Conservation (phyloP, 2,797 vertebrate species). For the Lutjanus campechanus region DNA sequence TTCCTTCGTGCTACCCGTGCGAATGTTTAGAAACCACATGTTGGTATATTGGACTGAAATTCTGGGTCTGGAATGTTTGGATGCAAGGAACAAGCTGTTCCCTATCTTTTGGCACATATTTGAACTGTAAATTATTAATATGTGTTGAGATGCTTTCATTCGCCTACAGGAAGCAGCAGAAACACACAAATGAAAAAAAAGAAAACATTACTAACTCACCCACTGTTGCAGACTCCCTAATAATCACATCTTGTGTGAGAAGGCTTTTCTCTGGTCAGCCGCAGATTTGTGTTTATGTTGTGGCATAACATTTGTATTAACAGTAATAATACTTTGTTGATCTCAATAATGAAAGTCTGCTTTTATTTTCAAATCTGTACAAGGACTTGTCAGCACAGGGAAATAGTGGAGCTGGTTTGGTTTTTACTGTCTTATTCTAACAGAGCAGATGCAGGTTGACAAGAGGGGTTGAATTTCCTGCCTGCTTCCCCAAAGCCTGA, state of each 20-base stretch:
- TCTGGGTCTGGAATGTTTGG: slow-evolving; percentile 17
- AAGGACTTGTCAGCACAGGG: slow-evolving; percentile 15
- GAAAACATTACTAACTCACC: neutral
- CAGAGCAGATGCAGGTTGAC: slow-evolving; percentile 52
- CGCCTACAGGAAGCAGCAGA: slow-evolving; percentile 14
- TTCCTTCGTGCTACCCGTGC: slow-evolving; percentile 27
- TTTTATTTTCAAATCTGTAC: slow-evolving; percentile 20
- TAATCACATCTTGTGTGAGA: neutral
- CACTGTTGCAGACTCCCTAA: neutral
- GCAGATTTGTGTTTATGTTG: slow-evolving; percentile 9
- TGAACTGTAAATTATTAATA: slow-evolving; percentile 28
- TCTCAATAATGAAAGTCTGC: neutral
- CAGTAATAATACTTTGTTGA: neutral
- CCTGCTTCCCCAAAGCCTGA: slow-evolving; percentile 53
- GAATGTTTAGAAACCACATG: slow-evolving; percentile 47
- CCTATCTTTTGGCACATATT: slow-evolving; percentile 8
- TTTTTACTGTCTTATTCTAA: slow-evolving; percentile 25
- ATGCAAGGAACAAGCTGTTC: slow-evolving; percentile 6
- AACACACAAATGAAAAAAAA: slow-evolving; percentile 2
- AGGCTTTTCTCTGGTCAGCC: slow-evolving; percentile 9
- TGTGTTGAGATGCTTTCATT: slow-evolving; percentile 37
- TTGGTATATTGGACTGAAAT: slow-evolving; percentile 8
- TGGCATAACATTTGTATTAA: slow-evolving; percentile 1
- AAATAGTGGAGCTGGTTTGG: slow-evolving; percentile 23
- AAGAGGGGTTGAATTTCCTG: slow-evolving; percentile 42